A percentile compares a stretch with the other conserved stretches of the same genome.
Conservation (phyloP, 2,888 invertebrate species). For the Philaethria dido region DNA sequence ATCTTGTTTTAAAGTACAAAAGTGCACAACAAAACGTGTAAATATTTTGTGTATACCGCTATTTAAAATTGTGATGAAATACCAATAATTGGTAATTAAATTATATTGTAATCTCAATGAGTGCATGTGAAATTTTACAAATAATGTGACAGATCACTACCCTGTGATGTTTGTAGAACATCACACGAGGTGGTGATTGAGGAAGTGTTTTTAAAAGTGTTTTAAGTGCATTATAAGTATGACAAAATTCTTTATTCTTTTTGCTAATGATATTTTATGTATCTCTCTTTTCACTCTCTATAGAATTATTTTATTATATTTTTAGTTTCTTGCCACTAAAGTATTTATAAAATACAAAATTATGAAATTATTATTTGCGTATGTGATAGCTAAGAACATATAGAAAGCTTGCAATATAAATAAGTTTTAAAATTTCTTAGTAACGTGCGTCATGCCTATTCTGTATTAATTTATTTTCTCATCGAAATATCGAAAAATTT, state of each 20-base stretch:
- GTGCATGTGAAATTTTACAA: slow-evolving; percentile 66
- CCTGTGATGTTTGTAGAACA: slow-evolving; percentile 76
- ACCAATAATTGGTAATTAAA: slow-evolving; percentile 64
- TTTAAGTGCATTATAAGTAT: slow-evolving; percentile 64
- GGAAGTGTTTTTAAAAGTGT: slow-evolving; percentile 59
- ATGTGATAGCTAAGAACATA: slow-evolving; percentile 81
- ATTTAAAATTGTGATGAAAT: slow-evolving; percentile 62
- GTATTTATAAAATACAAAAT: slow-evolving; percentile 68
- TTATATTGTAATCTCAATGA: slow-evolving; percentile 78
- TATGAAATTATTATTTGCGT: slow-evolving; percentile 69
- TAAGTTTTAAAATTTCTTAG: slow-evolving; percentile 51
- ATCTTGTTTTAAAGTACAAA: slow-evolving; percentile 81
- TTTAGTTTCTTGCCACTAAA: slow-evolving; percentile 81
- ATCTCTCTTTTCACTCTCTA: slow-evolving; percentile 80
- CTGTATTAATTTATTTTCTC: slow-evolving; percentile 55
- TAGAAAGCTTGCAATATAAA: slow-evolving; percentile 57
- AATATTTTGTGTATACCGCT: slow-evolving; percentile 76
- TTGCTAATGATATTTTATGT: slow-evolving; percentile 58
- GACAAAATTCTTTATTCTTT: slow-evolving; percentile 71
- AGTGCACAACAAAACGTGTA: slow-evolving; percentile 73
- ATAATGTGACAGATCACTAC: slow-evolving; percentile 64
- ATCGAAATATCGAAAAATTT: slow-evolving; percentile 48
- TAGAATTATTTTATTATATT: slow-evolving; percentile 67
- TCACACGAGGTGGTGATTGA: slow-evolving; percentile 64
- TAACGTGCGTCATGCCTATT: slow-evolving; percentile 28